Evolutionary conservation across 1,140 invertebrate genomes (phyloP), one percentile per base, ranked within the genome.

Genomic region (Teleopsis dalmanni): DNA sequence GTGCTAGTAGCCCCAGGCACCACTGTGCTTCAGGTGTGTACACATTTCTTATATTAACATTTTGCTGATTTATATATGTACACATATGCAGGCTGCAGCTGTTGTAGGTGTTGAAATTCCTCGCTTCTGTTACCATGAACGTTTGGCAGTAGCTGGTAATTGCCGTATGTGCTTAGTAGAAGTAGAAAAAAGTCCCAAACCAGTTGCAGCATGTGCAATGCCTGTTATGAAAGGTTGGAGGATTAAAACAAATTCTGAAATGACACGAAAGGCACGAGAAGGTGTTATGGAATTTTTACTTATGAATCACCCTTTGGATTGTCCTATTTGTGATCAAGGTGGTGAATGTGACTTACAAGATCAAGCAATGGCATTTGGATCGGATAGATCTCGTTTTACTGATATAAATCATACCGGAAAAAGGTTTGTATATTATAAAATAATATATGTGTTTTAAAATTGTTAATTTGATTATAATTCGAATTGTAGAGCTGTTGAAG

Each of bases 201-300:
- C 96, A 6, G 89, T 98, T n/a, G 97, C 97, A 37, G 95, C 95
- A 7, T 99, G 96, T 76, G 96, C 97, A 2, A 99, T 99, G 95
- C 97, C 97, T 13, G 96, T 99, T 0, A 98, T 99, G 93, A 98
- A 98, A 74, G 97, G 96, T 4, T 78, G 78, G 77, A 81, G 87
- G 57, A 85, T 99, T 10, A 98, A 99, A 74, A 99, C 97, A 16
- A 91, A 99, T 68, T 99, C 95, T 0, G 90, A 95, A 55, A 77
- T 97, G 69, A 95, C 95, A 0, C 82, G 83, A 38, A 94, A 91
- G 74, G 97, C 96, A 8, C 81, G 96, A 44, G 90, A 93, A 75
- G 96, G 95, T 57, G 96, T 99, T 4, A 99, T 99, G 96, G 96
- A 99, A 74, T 99, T 99, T 70, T 75, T 99, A 25, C 75, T 99